Evolutionary conservation across 2,888 invertebrate species (phyloP).

Genomic region (Ormyrus labotus): DNA sequence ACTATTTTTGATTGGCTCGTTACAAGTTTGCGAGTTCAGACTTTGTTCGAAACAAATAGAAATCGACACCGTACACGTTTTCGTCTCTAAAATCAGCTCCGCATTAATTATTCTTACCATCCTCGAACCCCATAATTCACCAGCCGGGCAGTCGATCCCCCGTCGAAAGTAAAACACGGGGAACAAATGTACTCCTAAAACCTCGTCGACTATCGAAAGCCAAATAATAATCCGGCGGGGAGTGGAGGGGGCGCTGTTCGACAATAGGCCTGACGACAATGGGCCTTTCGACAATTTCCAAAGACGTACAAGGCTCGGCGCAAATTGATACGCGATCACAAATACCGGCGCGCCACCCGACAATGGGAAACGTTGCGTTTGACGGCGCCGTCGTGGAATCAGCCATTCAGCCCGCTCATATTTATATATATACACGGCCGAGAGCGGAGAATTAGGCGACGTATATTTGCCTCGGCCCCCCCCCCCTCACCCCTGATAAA

Average conservation of each 20-base stretch:
- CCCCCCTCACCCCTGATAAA: no score
- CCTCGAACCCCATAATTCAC: no score
- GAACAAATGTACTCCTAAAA: no score
- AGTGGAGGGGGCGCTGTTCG: not conserved
- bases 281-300: constrained; percentile 15
- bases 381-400: not conserved
- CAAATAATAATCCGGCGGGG: not conserved
- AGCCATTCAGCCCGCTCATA: not conserved
- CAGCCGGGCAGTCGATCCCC: no score
- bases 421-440: not conserved
- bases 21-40: no score
- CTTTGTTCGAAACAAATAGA: no score
- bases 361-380: constrained; percentile 19
- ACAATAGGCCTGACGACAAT: not conserved
- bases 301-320: constrained; percentile 14
- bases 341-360: not conserved
- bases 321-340: not conserved
- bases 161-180: no score
- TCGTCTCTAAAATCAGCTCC: no score
- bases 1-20: no score
- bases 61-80: no score
- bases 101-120: no score
- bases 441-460: not conserved
- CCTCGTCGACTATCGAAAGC: not conserved
- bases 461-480: not conserved